Evolutionary conservation across 2,113 vertebrate species (phyloP).

Genomic region (Hypomesus transpacificus): DNA sequence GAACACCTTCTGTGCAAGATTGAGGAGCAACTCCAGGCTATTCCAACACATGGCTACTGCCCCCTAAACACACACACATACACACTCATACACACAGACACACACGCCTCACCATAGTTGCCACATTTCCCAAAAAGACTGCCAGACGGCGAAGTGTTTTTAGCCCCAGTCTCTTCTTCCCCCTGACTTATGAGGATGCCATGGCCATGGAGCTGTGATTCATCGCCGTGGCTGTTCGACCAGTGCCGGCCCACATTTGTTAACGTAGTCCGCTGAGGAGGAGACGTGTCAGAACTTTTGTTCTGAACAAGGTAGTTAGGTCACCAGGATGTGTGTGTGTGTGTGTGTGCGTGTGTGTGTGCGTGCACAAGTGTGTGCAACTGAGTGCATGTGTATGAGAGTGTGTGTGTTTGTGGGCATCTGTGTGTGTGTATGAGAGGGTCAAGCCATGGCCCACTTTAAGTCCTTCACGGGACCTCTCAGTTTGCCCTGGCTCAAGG

Average conservation of each 20-base stretch:
- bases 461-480: not conserved
- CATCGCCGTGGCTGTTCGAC: not conserved
- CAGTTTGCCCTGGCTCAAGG: not conserved
- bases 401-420: too few relatives aligned
- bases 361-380: too few relatives aligned
- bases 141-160: not conserved
- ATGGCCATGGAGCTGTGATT: not conserved
- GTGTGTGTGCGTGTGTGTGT: too few relatives aligned
- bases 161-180: not conserved
- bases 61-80: not conserved
- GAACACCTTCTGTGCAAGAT: slow-evolving; percentile 10
- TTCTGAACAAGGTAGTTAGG: slow-evolving; percentile 3
- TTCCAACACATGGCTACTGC: slow-evolving; percentile 3
- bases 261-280: not conserved
- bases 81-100: not conserved
- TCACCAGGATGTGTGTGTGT: not conserved
- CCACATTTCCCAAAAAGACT: not conserved
- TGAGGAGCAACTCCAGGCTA: not conserved
- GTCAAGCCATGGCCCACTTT: not conserved
- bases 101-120: not conserved
- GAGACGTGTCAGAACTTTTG: not conserved
- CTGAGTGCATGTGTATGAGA: not conserved
- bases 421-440: not conserved
- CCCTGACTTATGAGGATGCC: slow-evolving; percentile 1
- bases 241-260: not conserved